These are phyloP conservation scores for Rotaria sp. DNA, from an alignment of 2,888 invertebrate species.

Conservation along the genomic window DNA sequence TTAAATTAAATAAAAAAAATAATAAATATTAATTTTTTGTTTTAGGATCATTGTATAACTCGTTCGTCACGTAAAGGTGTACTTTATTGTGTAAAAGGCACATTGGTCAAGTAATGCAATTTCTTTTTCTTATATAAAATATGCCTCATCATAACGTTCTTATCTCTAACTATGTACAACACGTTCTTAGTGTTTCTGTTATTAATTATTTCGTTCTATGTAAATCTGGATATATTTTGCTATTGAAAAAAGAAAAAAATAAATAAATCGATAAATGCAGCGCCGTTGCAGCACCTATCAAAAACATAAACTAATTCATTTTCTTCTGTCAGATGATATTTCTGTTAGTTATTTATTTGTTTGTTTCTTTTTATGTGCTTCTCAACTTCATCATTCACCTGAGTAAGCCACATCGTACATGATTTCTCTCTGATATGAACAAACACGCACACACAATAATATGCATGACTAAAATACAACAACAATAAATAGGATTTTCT, in stretches of 20 bases:
- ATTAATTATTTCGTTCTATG: background rate
- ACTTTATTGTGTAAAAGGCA: slow-evolving; percentile 22
- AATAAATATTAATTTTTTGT: background rate
- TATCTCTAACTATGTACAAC: slow-evolving; percentile 20
- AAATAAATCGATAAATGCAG: background rate
- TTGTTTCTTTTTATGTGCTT: background rate
- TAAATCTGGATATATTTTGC: background rate
- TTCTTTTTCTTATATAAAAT: background rate
- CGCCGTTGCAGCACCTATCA: background rate
- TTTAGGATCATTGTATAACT: slow-evolving; percentile 8
- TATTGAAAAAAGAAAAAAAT: background rate
- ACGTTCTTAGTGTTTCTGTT: slow-evolving; percentile 25
- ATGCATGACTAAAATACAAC: background rate
- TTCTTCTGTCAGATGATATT: background rate
- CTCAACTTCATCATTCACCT: background rate
- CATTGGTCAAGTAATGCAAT: slow-evolving; percentile 5
- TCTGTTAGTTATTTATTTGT: background rate
- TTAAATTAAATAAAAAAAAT: too few relatives aligned
- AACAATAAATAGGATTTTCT: background rate
- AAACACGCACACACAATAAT: background rate
- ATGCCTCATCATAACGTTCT: background rate
- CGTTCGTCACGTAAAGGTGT: slow-evolving; percentile 10
- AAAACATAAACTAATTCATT: background rate
- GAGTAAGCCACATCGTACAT: background rate
- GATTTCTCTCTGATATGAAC: background rate